Evolutionary conservation across 1,140 invertebrate species (phyloP), one percentile per base, ranked within the genome.

Genomic region (Dendrolimus punctatus): DNA sequence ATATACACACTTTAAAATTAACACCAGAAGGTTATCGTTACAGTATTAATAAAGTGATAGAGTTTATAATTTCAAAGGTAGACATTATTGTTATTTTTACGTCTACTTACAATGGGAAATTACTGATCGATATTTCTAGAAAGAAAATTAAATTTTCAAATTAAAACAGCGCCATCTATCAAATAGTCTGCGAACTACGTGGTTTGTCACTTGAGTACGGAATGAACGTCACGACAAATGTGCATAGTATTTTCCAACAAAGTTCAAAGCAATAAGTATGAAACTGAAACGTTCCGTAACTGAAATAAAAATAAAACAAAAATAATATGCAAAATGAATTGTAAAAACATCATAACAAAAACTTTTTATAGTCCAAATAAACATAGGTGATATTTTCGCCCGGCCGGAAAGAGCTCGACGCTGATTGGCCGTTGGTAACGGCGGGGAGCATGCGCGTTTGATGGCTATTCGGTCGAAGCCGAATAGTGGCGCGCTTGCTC

Each of bases 401-500:
- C 57, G 59, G 63, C 68, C 57, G 58, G 58, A 51, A 38, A 57
- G 49, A 59, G 64, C 80, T 80, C 58, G 57, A 64, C 71, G 73
- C 74, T 82, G 73, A 85, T 85, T 85, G 82, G 82, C 58, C 51
- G 66, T 41, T 42, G 10, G 55, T 64, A 74, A 60, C 74, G 80
- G 80, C 75, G 80, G 82, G 80, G 82, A 68, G 80, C 82, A 82
- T 84, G 80, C 80, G 82, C 76, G 62, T 62, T 84, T 68, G 68
- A 69, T 64, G 64, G 63, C 61, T 68, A 68, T 64, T 78, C 74
- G 70, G 68, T 75, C 61, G 65, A 64, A 76, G 76, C 68, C 80
- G 72, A 81, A 85, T 82, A 84, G 76, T 85, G 82, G 82, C 82
- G 82, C 79, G 80, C 80, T 85, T 71, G 59, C 67, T 66, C 62